phyloP scores from a whole-genome alignment of 2,113 vertebrate genomes.

The Oceanites oceanicus region DNA sequence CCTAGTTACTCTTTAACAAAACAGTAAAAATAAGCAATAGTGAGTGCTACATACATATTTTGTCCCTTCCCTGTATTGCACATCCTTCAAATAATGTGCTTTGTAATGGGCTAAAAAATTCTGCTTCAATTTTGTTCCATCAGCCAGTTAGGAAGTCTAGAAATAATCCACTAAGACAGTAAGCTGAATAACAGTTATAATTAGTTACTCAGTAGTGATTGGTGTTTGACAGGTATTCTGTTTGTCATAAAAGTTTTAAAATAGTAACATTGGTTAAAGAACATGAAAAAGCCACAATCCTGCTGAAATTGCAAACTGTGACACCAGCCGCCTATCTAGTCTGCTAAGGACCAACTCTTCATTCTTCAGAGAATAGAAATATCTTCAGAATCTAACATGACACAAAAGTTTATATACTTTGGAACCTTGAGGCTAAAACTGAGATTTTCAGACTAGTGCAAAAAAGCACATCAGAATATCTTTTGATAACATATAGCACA shows the following conservation, averaged over 20 bases:
- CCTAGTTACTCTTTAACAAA: background rate
- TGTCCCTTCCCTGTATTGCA: background rate
- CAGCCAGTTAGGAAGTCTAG: slow-evolving; percentile 23
- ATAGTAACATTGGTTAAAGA: background rate
- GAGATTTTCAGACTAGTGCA: background rate
- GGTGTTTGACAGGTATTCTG: background rate
- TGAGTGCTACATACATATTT: background rate
- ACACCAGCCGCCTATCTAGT: background rate
- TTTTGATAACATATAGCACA: background rate
- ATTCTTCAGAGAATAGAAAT: background rate
- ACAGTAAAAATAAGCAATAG: background rate
- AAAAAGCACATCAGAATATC: background rate
- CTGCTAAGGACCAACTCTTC: background rate
- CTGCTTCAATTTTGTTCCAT: slow-evolving; percentile 34
- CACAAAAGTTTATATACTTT: background rate
- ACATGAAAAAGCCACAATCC: background rate
- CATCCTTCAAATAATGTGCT: background rate
- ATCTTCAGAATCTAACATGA: background rate
- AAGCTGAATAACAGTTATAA: background rate
- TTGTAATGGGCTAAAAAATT: background rate
- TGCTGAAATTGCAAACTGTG: background rate
- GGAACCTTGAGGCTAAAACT: background rate
- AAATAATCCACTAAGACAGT: slow-evolving; percentile 5
- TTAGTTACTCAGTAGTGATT: background rate
- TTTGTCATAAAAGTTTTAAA: background rate